Evolutionary conservation across 1,140 invertebrate genomes (phyloP).

Genomic region (Diprion similis): DNA sequence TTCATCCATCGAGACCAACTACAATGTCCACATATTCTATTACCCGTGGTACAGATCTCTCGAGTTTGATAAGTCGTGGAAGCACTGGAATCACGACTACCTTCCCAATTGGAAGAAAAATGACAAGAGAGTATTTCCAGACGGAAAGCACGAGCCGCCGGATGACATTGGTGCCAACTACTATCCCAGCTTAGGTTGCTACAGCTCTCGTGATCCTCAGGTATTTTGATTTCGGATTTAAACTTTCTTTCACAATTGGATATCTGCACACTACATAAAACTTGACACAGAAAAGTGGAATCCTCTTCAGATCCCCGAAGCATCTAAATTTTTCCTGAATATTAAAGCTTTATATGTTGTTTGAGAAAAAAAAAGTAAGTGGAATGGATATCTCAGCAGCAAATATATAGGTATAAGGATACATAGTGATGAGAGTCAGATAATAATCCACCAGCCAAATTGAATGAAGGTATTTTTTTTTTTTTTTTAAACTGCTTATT

Average conservation of each 20-base stretch:
- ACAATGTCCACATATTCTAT: constrained; percentile 63
- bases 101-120: constrained; percentile 60
- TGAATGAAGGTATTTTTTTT: neutral
- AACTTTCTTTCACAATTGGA: constrained; percentile 1
- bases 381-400: no score
- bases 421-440: no score
- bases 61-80: constrained; percentile 55
- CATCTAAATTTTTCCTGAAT: no score
- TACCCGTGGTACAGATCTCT: constrained; percentile 61
- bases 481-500: neutral
- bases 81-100: constrained; percentile 62
- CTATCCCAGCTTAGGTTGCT: constrained; percentile 60
- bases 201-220: constrained; percentile 59
- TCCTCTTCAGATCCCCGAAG: no score
- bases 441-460: no score
- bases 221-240: constrained; percentile 28
- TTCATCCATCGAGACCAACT: constrained; percentile 47
- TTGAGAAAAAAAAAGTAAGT: neutral
- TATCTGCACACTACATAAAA: no score
- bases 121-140: constrained; percentile 54
- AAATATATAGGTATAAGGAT: no score
- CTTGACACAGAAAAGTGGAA: no score
- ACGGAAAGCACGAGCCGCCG: constrained; percentile 56
- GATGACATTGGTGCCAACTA: constrained; percentile 60
- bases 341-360: neutral